Evolutionary conservation across 2,797 vertebrate genomes (phyloP), one percentile per base, ranked within the genome.

Genomic region (Ceryle rudis): DNA sequence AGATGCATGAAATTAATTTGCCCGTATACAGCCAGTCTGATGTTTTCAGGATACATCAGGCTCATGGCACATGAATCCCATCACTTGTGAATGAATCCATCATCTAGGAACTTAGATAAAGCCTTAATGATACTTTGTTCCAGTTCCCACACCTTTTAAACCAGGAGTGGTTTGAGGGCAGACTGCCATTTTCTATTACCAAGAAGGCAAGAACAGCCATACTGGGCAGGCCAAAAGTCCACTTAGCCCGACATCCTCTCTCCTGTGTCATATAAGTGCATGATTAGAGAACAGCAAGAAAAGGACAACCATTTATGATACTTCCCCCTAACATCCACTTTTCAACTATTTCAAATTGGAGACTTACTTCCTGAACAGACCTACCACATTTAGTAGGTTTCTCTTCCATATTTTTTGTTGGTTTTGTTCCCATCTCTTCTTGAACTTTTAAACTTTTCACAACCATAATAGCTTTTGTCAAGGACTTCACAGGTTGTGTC

Each of bases 11-110:
- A 72, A 52, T n/a, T 29, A 22, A 2, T 13, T 33, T 57, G 22
- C 13, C 44, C 0, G 0, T 16, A 6, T 4, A 17, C 4, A 44
- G 8, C 18, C 46, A 35, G 7, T 14, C 35, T 61, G 74, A 25
- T 9, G 17, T 70, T 86, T 81, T 35, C 62, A 31, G 51, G 21
- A 6, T 28, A 31, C 11, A 20, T 25, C 44, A 75, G 57, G 35
- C 42, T 66, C 11, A 4, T 6, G 12, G 35, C 31, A 78, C 4
- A 0, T 41, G n/a, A 66, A 58, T 20, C 46, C 29, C 54, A 75
- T 15, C 12, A 23, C 18, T 49, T 41, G 4, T 46, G 44, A 28
- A 33, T 41, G 41, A 31, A 37, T 41, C 33, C 5, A 2, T 12
- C 10, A 49, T 4, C 18, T 37, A 10, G 39, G 14, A 85, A 65